phyloP scores from a whole-genome alignment of 2,888 invertebrate species.

The Ophion slaviceki region DNA sequence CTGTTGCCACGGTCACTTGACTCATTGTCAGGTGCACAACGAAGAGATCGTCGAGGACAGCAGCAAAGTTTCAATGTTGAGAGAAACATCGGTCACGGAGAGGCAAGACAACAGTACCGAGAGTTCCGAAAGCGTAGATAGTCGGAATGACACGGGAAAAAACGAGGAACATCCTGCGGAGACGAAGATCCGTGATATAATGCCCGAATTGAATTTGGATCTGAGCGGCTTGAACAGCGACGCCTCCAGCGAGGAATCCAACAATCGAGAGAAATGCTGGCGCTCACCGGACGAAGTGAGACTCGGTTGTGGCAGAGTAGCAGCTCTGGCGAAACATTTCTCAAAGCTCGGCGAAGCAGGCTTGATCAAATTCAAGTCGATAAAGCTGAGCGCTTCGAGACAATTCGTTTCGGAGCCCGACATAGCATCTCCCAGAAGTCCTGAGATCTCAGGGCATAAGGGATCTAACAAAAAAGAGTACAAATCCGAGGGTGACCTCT shows the following conservation, averaged over 20 bases:
- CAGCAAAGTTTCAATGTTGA: not conserved
- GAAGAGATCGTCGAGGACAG: not conserved
- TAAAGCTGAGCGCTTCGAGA: constrained; percentile 72
- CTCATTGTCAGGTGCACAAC: constrained; percentile 55
- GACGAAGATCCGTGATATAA: constrained; percentile 70
- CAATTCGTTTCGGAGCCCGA: constrained; percentile 82
- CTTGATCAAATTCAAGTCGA: constrained; percentile 78
- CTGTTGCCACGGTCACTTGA: constrained; percentile 62
- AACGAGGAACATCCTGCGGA: constrained; percentile 48
- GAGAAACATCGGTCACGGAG: constrained; percentile 12
- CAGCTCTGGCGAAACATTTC: constrained; percentile 89
- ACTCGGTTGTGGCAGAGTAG: constrained; percentile 89
- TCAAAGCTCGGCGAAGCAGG: constrained; percentile 82
- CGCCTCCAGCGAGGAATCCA: constrained; percentile 72
- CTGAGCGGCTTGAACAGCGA: constrained; percentile 80
- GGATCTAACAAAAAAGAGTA: constrained; percentile 68
- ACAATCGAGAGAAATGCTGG: constrained; percentile 86
- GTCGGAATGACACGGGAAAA: constrained; percentile 38
- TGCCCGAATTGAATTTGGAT: constrained; percentile 81
- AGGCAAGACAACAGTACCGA: constrained; percentile 50
- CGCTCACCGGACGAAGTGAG: constrained; percentile 89
- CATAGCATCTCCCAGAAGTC: constrained; percentile 74
- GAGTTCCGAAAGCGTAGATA: constrained; percentile 57
- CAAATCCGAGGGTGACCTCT: constrained; percentile 79
- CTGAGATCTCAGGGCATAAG: constrained; percentile 53